Conservation (phyloP, 2,888 invertebrate genomes). For the Julus scandinavius region DNA sequence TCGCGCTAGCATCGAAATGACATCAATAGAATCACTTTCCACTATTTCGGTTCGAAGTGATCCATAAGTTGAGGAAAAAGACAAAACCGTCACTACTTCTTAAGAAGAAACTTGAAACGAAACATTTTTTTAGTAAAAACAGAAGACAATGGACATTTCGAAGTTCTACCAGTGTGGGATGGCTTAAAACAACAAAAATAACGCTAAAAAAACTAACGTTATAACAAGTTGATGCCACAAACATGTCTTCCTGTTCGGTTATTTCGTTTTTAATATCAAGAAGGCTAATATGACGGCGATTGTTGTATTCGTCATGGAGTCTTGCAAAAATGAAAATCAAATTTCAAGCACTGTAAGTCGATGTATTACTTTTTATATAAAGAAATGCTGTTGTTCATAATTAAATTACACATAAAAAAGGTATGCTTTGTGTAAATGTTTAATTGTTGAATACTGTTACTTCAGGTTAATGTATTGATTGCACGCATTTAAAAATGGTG, state of each 20-base stretch:
- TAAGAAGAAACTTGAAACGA: neutral
- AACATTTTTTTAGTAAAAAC: neutral
- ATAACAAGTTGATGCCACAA: neutral
- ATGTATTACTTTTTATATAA: conserved; percentile 36
- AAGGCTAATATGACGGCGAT: neutral
- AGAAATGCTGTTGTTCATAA: conserved; percentile 15
- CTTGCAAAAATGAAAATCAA: neutral
- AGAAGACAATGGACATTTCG: conserved; percentile 25
- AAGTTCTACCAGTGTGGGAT: neutral
- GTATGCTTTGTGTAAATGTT: neutral
- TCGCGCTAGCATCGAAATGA: neutral
- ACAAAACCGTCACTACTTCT: neutral
- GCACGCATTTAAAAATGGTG: no score
- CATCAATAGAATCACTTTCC: neutral
- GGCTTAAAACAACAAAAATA: neutral
- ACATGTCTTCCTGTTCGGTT: conserved; percentile 46
- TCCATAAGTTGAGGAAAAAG: neutral
- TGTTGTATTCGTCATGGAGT: neutral
- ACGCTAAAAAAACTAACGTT: neutral
- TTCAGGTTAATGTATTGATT: no score
- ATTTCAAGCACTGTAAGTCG: conserved; percentile 14
- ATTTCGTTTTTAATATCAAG: conserved; percentile 31
- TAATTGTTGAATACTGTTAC: neutral
- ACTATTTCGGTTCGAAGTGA: neutral
- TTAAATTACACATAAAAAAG: conserved; percentile 12